A percentile compares a stretch with the other conserved stretches of the same genome.
Conservation (phyloP, 2,888 invertebrate species). For the Xestoiulus laeticollis region DNA sequence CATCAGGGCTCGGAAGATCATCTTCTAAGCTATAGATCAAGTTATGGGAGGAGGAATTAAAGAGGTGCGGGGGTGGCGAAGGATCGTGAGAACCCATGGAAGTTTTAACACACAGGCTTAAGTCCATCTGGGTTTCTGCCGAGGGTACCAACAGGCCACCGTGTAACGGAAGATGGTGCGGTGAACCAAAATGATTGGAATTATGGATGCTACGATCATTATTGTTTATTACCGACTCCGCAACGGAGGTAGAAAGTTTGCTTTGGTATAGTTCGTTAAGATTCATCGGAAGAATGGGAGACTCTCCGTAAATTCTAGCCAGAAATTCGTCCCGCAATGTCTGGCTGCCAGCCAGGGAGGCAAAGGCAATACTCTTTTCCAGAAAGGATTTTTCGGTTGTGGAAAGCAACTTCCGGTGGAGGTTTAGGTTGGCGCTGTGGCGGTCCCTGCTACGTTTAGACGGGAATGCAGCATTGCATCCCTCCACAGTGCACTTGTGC, state of each 20-base stretch:
- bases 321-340: slow-evolving; percentile 79
- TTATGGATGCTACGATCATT: slow-evolving; percentile 66
- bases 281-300: slow-evolving; percentile 63
- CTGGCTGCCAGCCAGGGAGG: slow-evolving; percentile 66
- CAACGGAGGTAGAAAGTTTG: slow-evolving; percentile 66
- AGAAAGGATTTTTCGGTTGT: slow-evolving; percentile 67
- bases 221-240: slow-evolving; percentile 67
- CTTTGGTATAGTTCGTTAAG: slow-evolving; percentile 72
- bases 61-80: slow-evolving; percentile 59
- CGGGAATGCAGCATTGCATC: slow-evolving; percentile 93
- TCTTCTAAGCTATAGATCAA: slow-evolving; percentile 72
- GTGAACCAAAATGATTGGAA: slow-evolving; percentile 66
- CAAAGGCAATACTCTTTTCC: slow-evolving; percentile 65
- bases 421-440: slow-evolving; percentile 88
- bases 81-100: slow-evolving; percentile 55
- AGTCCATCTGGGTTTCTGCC: slow-evolving; percentile 60
- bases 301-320: slow-evolving; percentile 79
- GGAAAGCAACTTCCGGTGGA: slow-evolving; percentile 88
- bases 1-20: slow-evolving; percentile 73
- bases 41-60: slow-evolving; percentile 55
- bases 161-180: slow-evolving; percentile 67
- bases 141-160: slow-evolving; percentile 68
- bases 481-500: slow-evolving; percentile 94
- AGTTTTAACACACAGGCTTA: background rate
- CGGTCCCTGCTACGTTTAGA: slow-evolving; percentile 91